Evolutionary conservation across 2,113 vertebrate genomes (phyloP).

Genomic region (Oncorhynchus nerka): DNA sequence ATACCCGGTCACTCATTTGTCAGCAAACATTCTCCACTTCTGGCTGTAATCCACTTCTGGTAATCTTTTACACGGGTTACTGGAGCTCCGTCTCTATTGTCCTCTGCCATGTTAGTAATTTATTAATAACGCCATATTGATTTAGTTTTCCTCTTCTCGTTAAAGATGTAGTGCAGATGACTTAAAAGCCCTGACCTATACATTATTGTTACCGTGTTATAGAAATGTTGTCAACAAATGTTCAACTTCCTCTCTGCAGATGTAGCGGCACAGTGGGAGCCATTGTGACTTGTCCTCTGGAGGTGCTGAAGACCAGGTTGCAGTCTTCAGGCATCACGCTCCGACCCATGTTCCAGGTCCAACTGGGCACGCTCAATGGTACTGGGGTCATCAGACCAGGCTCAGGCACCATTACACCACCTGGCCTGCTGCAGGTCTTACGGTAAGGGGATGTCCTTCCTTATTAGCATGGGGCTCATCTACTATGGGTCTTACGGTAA

Average conservation of each 20-base stretch:
- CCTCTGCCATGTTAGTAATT: too few species aligned
- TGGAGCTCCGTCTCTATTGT: too few species aligned
- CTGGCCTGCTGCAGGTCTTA: slow-evolving; percentile 86
- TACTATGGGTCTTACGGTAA: too few species aligned
- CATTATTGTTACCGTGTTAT: too few species aligned
- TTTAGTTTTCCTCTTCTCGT: too few species aligned
- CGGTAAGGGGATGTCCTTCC: too few species aligned
- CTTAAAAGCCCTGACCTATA: not conserved
- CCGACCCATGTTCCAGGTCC: slow-evolving; percentile 87
- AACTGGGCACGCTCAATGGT: slow-evolving; percentile 87
- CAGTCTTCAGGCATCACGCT: slow-evolving; percentile 91
- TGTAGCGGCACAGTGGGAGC: slow-evolving; percentile 95
- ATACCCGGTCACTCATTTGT: not conserved
- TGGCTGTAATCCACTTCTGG: too few species aligned
- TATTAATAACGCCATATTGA: too few species aligned
- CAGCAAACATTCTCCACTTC: too few species aligned
- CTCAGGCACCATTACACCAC: slow-evolving; percentile 84
- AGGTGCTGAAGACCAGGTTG: slow-evolving; percentile 92
- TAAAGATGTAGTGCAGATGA: too few species aligned
- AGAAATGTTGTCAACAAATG: not conserved
- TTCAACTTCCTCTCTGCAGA: slow-evolving; percentile 63
- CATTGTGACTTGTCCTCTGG: slow-evolving; percentile 91
- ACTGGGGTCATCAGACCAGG: slow-evolving; percentile 87
- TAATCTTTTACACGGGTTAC: too few species aligned
- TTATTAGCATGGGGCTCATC: too few species aligned